Percentiles rank a stretch among this genome's conserved stretches.
These are phyloP conservation scores for Leptopterna dolabrata DNA, from an alignment of 2,888 invertebrate species.

Conservation along the genomic window DNA sequence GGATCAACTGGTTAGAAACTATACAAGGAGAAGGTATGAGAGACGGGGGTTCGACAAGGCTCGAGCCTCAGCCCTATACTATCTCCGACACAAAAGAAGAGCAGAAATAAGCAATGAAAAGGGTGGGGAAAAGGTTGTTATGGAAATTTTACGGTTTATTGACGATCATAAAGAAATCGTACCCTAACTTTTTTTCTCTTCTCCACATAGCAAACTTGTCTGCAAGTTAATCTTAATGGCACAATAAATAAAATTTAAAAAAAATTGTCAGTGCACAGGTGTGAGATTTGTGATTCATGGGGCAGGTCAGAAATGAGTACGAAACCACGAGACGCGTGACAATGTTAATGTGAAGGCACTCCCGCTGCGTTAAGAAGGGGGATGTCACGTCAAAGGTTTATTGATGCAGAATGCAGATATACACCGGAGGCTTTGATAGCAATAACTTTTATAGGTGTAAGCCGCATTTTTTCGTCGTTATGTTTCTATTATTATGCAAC, in stretches of 20 bases:
- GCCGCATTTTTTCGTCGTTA: not conserved
- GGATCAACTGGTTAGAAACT: conserved; percentile 4
- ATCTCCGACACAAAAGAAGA: not conserved
- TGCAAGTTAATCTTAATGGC: not conserved
- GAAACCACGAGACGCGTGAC: not conserved
- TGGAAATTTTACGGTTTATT: conserved; percentile 19
- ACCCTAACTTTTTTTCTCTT: not conserved
- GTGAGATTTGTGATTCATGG: not conserved
- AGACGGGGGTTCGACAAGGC: not conserved
- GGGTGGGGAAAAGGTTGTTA: not conserved
- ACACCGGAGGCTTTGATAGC: too few species aligned
- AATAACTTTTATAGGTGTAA: not conserved
- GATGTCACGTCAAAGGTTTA: not conserved
- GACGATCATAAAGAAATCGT: conserved; percentile 4
- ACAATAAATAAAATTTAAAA: not conserved
- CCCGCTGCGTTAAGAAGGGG: not conserved
- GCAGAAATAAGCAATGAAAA: not conserved
- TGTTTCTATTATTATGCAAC: not conserved
- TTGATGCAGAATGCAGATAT: not conserved
- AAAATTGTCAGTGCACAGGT: not conserved
- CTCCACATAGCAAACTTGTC: not conserved
- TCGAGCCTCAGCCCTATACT: not conserved
- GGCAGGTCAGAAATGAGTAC: not conserved
- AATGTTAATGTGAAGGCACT: not conserved
- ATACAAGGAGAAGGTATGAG: not conserved